Conservation (phyloP, 1,140 invertebrate species). For the Pteromalus puparum region DNA sequence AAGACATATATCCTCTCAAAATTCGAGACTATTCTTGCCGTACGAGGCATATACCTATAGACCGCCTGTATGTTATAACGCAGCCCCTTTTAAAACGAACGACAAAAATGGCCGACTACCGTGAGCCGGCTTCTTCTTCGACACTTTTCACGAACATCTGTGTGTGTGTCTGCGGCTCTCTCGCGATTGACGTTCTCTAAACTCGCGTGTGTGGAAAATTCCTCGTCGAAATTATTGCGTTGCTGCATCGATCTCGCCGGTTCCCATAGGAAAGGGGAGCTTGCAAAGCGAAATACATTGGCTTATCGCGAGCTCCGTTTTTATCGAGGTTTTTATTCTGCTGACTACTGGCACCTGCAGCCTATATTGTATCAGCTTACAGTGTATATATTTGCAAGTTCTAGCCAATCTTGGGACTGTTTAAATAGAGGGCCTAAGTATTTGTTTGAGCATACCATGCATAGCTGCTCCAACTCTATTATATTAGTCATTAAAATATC, state of each 20-base stretch:
- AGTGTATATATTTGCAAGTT: neutral
- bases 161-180: neutral
- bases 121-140: conserved; percentile 25
- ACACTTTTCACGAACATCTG: neutral
- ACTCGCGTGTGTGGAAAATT: neutral
- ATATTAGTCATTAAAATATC: neutral
- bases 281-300: neutral
- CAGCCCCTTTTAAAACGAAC: neutral
- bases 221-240: no score
- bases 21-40: neutral
- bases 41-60: neutral
- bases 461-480: neutral
- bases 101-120: conserved; percentile 45
- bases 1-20: neutral
- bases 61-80: neutral
- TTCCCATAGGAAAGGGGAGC: neutral
- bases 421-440: neutral
- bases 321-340: neutral
- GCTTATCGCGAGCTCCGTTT: no score
- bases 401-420: neutral
- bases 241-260: no score
- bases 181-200: neutral
- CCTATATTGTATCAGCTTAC: no score
- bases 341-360: neutral
- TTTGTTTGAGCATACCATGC: neutral